These are phyloP conservation scores for Enteromius unitaeniatus DNA, from an alignment of 2,797 vertebrate genomes.

Conservation along the genomic window DNA sequence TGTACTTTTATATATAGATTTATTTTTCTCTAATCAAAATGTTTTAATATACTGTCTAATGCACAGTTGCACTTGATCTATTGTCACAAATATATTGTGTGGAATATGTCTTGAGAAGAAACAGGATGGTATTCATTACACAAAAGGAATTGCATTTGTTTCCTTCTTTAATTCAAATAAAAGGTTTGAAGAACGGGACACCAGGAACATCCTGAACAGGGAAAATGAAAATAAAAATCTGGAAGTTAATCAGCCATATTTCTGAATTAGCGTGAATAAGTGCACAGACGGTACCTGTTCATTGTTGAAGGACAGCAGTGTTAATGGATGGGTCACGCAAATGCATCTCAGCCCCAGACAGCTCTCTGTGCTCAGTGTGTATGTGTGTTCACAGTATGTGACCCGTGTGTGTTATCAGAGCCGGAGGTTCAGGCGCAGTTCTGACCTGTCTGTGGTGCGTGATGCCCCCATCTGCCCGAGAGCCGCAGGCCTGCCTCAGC, in stretches of 20 bases:
- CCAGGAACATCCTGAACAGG: not conserved
- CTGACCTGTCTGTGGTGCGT: not conserved
- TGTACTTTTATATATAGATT: not conserved
- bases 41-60: not conserved
- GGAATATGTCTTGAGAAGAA: too few species aligned
- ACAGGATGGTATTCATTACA: conserved; percentile 4
- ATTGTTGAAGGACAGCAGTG: not conserved
- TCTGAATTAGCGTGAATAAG: not conserved
- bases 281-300: conserved; percentile 4
- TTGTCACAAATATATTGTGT: not conserved
- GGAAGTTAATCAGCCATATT: not conserved
- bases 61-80: not conserved
- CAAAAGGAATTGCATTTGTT: not conserved
- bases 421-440: conserved; percentile 5
- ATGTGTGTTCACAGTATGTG: conserved; percentile 16
- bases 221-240: not conserved
- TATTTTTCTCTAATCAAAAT: not conserved
- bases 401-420: conserved; percentile 23
- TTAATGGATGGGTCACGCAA: conserved; percentile 12
- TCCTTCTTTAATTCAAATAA: not conserved
- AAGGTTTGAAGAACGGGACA: not conserved
- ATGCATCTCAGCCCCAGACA: conserved; percentile 14
- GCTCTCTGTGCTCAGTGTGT: not conserved
- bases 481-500: not conserved
- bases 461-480: conserved; percentile 29